Conservation (phyloP, 2,797 vertebrate genomes). For the Tolypeutes matacus region DNA sequence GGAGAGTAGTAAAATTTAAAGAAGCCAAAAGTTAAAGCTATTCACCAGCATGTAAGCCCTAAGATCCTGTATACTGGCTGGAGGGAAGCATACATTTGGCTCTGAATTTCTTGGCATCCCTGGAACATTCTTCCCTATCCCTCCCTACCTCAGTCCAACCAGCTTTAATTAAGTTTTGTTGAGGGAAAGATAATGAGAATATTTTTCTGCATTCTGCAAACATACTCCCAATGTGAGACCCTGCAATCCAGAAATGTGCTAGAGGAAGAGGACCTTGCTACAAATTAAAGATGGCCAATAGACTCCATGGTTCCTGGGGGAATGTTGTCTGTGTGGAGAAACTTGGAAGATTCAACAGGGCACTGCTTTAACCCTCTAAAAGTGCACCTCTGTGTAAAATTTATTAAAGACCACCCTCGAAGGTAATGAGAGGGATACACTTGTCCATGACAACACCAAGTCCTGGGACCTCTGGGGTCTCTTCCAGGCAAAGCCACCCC, state of each 20-base stretch:
- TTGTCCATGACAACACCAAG: background rate
- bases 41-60: background rate
- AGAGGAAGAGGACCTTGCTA: background rate
- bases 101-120: background rate
- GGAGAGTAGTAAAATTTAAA: background rate
- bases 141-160: background rate
- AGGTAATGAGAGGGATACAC: background rate
- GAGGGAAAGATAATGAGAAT: conserved; percentile 55
- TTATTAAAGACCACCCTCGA: background rate
- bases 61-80: accelerated
- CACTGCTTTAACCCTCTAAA: background rate
- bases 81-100: background rate
- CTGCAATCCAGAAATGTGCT: background rate
- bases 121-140: background rate
- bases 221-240: conserved; percentile 29
- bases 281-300: background rate
- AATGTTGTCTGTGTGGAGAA: background rate
- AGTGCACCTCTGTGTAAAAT: background rate
- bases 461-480: background rate
- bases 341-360: background rate
- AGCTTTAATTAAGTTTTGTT: conserved; percentile 68
- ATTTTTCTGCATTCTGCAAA: conserved; percentile 40
- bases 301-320: background rate
- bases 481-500: background rate
- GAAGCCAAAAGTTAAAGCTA: background rate